Evolutionary conservation across 1,140 invertebrate genomes (phyloP), one percentile per base, ranked within the genome.

Genomic region (Antheraea mylitta): DNA sequence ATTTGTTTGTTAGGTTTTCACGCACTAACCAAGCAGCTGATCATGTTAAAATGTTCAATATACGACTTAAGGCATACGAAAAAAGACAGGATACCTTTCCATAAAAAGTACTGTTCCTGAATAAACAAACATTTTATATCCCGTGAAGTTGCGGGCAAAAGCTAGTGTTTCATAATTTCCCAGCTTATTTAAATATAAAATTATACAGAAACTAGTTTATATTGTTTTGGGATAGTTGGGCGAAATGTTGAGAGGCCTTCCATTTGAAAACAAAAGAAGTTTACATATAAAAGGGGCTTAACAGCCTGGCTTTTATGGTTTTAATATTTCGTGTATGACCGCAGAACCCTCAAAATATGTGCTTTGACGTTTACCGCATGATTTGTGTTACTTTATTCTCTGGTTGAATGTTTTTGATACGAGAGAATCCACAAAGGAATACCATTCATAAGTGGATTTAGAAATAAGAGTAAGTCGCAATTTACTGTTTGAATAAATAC

Each of bases 291-390:
- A 61, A 61, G 36, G 60, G 19, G 6, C 16, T 53, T 53, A 53
- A 53, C 16, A 0, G 16, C 45, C 45, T 37, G 61, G 19, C 16
- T 37, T 61, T 63, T 63, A 64, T 18, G 3, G 18, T 42, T 70
- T 42, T 69, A 64, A 69, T 62, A 61, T 70, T 66, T 70, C 64
- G 65, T 18, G 53, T 59, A 59, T 53, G 53, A 70, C 63, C 69
- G 59, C 69, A 71, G 45, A 62, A 18, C 48, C 66, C 68, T 70
- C 42, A 66, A 53, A 30, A 30, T 30, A 48, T 58, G 18, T 62
- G 62, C 60, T 74, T 74, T 74, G 67, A 71, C 64, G 59, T 58
- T 71, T 53, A 65, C 64, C 64, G 18, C 64, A 67, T 68, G 60
- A 61, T 66, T 67, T 22, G 64, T 42, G 38, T 36, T 61, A 36